Conservation (phyloP, 2,113 vertebrate genomes). For the Nannobrachium achirus region DNA sequence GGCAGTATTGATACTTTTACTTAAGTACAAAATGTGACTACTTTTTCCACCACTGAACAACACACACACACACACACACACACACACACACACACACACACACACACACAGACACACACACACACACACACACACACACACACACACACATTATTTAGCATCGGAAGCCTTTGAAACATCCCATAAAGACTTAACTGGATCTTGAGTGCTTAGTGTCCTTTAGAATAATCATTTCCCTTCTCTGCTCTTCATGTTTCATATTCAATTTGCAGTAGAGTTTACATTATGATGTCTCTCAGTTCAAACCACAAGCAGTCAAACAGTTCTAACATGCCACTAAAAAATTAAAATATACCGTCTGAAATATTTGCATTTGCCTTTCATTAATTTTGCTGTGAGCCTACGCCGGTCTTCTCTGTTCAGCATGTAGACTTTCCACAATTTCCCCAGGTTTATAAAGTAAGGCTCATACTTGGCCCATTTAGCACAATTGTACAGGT, state of each 20-base stretch:
- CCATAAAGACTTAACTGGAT: conserved; percentile 36
- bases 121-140: no score
- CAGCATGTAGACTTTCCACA: background rate
- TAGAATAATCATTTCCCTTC: no score
- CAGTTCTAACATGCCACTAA: conserved; percentile 8
- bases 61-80: no score
- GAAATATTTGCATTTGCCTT: background rate
- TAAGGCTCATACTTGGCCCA: conserved; percentile 28
- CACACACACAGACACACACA: no score
- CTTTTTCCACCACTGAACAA: no score
- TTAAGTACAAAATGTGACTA: no score
- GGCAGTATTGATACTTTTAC: no score
- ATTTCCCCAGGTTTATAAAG: conserved; percentile 9
- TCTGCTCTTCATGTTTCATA: no score
- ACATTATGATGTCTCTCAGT: no score
- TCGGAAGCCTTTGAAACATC: conserved; percentile 25
- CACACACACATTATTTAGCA: conserved; percentile 43
- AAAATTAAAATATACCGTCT: background rate
- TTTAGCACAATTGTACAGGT: conserved; percentile 31
- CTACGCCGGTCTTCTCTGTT: conserved; percentile 16
- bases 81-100: no score
- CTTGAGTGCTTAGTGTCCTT: conserved; percentile 22
- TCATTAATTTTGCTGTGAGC: conserved; percentile 8
- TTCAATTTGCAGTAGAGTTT: no score
- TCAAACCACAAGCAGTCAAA: background rate